These are phyloP conservation scores for human (Homo sapiens) DNA, from an alignment of 2,113 vertebrate genomes.

Conservation along the genomic window GRCh38 chrX:136633501-136634000, in stretches of 20 bases:
- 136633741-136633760: background rate
- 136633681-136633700: background rate
- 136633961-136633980: background rate
- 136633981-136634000: background rate
- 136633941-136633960: background rate
- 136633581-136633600: background rate
- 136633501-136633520: background rate
- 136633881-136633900: slow-evolving; percentile 1
- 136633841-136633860: background rate
- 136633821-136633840: background rate
- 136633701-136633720: background rate
- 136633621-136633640: background rate
- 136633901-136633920: background rate
- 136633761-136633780: background rate
- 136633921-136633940: background rate
- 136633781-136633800: background rate
- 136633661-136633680: background rate
- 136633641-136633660: background rate
- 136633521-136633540: background rate
- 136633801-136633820: slow-evolving; percentile 30
- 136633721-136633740: background rate
- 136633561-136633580: slow-evolving; percentile 19
- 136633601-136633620: background rate
- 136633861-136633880: background rate
- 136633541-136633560: background rate